Percentiles rank a stretch among this genome's conserved stretches.
Evolutionary conservation across 2,797 vertebrate species (phyloP).

Genomic region (Rousettus madagascariensis): DNA sequence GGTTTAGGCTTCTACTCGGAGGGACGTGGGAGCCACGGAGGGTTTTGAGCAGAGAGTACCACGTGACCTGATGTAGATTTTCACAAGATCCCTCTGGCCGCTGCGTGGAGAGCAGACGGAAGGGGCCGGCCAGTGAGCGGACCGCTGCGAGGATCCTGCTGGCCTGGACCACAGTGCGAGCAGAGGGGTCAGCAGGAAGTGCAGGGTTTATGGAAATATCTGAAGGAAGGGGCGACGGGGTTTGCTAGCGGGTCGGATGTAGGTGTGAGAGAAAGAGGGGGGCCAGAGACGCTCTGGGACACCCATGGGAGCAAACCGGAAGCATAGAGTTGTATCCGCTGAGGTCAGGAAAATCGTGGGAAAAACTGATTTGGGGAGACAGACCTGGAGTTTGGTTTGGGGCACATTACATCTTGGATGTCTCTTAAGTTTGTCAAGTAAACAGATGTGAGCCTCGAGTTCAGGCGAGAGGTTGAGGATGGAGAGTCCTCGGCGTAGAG

Average conservation of each 20-base stretch:
- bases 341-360: not conserved
- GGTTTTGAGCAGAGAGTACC: not conserved
- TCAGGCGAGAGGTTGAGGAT: not conserved
- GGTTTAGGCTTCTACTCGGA: not conserved
- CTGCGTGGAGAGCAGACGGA: not conserved
- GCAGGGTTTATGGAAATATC: fast-evolving
- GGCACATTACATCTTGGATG: not conserved
- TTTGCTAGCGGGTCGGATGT: not conserved
- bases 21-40: not conserved
- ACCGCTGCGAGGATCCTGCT: not conserved
- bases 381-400: not conserved
- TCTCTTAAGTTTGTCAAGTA: fast-evolving
- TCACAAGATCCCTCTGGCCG: not conserved
- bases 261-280: not conserved
- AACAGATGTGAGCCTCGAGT: not conserved
- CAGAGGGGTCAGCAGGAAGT: not conserved
- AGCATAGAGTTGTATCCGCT: too few relatives aligned
- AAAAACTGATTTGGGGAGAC: not conserved
- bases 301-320: fast-evolving
- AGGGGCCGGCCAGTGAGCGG: not conserved
- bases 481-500: fast-evolving
- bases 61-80: fast-evolving
- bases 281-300: not conserved
- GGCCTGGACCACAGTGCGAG: fast-evolving
- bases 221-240: fast-evolving